Base-by-base conservation (phyloP, 2,888 invertebrate species). In the Athalia rosae region DNA sequence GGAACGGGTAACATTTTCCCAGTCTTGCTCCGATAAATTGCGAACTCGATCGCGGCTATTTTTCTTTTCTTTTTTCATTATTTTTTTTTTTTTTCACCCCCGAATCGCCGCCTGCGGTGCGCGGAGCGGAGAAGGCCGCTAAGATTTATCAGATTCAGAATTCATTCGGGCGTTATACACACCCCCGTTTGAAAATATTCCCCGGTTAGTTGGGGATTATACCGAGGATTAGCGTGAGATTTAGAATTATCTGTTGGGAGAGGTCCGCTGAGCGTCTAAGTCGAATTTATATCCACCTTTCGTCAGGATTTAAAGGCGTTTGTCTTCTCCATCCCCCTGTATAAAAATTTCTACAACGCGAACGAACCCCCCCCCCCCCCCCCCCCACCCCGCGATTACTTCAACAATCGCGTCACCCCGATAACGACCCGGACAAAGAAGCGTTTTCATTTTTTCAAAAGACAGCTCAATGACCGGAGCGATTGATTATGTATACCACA, bases 161-260 rank as follows among this genome's bases (percentile, higher is more conserved):
- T 62, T 80, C 80, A 67, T 79, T 79, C 76, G 77, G 77, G 81
- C 80, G 80, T 80, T 66, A 62, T 13, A 62, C 45, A 58, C 53
- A 48, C 71, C 59, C 71, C 47, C 62, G 82, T 82, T 82, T 85
- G 82, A 82, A 86, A 87, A 87, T 88, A 87, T 85, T 85, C 83
- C 84, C 81, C 82, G 83, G 86, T 88, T 88, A 87, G 84, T 82
- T 83, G 80, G 81, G 86, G 71, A 71, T 71, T 71, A 67, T 50
- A 58, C 58, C 9, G 56, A 11, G 71, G 85, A 88, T 88, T 87
- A 85, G 82, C 83, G 79, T 74, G 85, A 85, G 86, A 87, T 87
- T 88, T 87, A 87, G 83, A 82, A 79, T 84, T 81, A 85, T 84
- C 86, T 84, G 59, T 47, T 69, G 67, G 62, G 64, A 77, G 76